A percentile compares a stretch with the other conserved stretches of the same genome.
Conservation (phyloP, 1,140 invertebrate genomes). For the Drosophila sp. region DNA sequence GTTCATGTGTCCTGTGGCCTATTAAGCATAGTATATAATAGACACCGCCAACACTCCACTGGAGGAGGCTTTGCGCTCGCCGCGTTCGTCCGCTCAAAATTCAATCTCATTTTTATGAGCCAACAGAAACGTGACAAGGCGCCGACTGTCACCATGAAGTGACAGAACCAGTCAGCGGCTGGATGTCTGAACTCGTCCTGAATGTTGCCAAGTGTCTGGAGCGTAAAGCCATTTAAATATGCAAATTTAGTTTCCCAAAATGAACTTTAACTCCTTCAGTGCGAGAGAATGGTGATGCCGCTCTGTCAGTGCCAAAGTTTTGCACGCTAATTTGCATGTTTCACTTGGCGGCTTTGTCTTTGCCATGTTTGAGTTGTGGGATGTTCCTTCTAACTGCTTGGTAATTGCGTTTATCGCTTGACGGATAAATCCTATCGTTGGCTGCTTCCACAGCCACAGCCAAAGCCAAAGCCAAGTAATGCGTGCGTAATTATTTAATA, state of each 20-base stretch:
- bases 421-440: conserved; percentile 62
- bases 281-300: neutral
- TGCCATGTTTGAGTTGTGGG: conserved; percentile 27
- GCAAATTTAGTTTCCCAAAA: conserved; percentile 66
- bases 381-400: conserved; percentile 44
- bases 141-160: conserved; percentile 58
- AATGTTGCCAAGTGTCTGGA: conserved; percentile 64
- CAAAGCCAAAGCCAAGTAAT: conserved; percentile 48
- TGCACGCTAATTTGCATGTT: conserved; percentile 75
- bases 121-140: conserved; percentile 74
- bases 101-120: conserved; percentile 79
- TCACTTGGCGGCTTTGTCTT: conserved; percentile 65
- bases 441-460: conserved; percentile 27
- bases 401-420: conserved; percentile 79
- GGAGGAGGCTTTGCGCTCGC: neutral
- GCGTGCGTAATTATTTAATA: conserved; percentile 77
- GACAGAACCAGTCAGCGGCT: conserved; percentile 47
- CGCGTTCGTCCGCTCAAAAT: conserved; percentile 68
- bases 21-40: conserved; percentile 50
- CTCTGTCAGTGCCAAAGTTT: conserved; percentile 47
- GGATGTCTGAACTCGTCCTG: conserved; percentile 20
- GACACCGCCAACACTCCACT: conserved; percentile 44
- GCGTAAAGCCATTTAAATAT: conserved; percentile 78
- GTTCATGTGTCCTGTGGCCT: conserved; percentile 63
- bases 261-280: conserved; percentile 75